A percentile compares a stretch with the other conserved stretches of the same genome.
Conservation (phyloP, 1,140 invertebrate species). For the Ooceraea biroi region DNA sequence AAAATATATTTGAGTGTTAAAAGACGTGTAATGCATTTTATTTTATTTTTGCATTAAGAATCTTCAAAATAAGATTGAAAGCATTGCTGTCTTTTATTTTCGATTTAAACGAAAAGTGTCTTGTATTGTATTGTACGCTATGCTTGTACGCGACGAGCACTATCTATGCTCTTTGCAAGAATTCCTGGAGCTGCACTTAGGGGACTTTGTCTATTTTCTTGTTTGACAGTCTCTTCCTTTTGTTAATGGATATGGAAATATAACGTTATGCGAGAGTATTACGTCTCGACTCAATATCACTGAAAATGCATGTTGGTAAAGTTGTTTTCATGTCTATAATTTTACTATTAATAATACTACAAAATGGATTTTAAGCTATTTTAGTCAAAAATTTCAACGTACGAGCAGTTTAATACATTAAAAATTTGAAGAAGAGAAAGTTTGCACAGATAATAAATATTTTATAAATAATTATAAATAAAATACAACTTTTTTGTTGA, state of each 20-base stretch:
- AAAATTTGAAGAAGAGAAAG: background rate
- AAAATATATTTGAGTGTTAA: background rate
- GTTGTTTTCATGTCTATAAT: background rate
- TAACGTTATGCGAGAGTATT: constrained; percentile 7
- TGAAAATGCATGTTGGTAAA: constrained; percentile 3
- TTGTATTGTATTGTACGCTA: background rate
- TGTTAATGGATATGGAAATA: constrained; percentile 38
- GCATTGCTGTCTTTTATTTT: background rate
- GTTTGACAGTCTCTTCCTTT: constrained; percentile 20
- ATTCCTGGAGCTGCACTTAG: constrained; percentile 47
- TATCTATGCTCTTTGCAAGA: constrained; percentile 43
- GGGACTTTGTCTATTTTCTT: constrained; percentile 16
- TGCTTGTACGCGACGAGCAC: background rate
- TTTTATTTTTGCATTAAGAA: background rate
- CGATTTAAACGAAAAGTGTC: constrained; percentile 1
- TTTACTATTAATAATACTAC: too few relatives aligned
- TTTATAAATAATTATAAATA: constrained; percentile 4
- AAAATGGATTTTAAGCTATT: background rate
- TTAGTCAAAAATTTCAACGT: background rate
- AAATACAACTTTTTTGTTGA: background rate
- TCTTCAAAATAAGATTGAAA: background rate
- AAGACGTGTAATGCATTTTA: background rate
- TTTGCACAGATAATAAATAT: too few relatives aligned
- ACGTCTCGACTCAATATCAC: constrained; percentile 14
- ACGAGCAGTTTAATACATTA: background rate